Percentiles rank a stretch among this genome's conserved stretches.
Conservation (phyloP, 2,113 vertebrate species). For the Mohoua ochrocephala region DNA sequence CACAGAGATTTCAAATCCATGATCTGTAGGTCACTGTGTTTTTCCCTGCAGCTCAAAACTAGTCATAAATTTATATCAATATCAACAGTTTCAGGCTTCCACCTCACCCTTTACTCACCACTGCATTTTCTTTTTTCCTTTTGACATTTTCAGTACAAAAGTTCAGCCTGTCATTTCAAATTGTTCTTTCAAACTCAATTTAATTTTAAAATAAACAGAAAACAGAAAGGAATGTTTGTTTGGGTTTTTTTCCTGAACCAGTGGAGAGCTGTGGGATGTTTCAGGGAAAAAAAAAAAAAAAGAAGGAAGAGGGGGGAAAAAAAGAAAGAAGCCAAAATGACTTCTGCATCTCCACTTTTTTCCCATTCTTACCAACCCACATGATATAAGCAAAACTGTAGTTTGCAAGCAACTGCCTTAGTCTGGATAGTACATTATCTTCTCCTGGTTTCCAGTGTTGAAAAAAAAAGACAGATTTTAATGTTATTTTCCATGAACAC, state of each 20-base stretch:
- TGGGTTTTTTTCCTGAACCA: not conserved
- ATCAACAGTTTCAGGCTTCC: not conserved
- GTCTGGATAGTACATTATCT: not conserved
- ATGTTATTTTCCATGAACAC: not conserved
- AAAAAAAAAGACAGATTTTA: not conserved
- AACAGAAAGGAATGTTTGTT: not conserved
- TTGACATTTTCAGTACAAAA: not conserved
- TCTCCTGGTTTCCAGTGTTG: not conserved
- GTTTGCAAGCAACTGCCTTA: not conserved
- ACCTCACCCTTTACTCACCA: not conserved
- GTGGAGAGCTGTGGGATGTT: not conserved
- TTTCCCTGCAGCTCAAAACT: not conserved
- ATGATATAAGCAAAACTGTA: not conserved
- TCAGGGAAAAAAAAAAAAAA: not conserved
- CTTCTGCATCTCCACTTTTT: not conserved
- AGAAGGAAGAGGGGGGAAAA: accelerated
- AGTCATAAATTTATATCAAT: not conserved
- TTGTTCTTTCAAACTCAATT: not conserved
- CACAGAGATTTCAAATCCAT: not conserved
- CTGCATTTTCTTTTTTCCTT: not conserved
- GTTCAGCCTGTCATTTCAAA: not conserved
- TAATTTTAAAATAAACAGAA: not conserved
- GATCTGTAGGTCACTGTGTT: not conserved
- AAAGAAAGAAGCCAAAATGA: not conserved
- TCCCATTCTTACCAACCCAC: not conserved